Evolutionary conservation across 2,113 vertebrate species (phyloP).

Genomic region (Echinops telfairi): DNA sequence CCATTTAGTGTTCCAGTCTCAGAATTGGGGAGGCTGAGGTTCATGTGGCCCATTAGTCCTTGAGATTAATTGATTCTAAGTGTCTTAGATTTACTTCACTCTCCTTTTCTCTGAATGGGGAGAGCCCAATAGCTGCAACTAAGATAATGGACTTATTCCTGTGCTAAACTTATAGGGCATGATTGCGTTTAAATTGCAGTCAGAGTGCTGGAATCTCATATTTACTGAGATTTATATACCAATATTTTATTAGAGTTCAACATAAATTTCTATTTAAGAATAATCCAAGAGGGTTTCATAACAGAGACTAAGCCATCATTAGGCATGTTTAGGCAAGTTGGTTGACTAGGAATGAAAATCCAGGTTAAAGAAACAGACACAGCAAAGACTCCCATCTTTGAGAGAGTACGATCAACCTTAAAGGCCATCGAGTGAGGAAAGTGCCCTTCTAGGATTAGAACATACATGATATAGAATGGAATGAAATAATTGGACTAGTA

Average conservation of each 20-base stretch:
- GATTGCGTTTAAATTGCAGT: neutral
- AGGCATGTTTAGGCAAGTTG: neutral
- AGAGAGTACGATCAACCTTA: neutral
- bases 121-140: too few relatives aligned
- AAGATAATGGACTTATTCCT: neutral
- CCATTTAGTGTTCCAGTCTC: too few relatives aligned
- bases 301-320: neutral
- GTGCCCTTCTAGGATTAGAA: neutral
- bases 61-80: too few relatives aligned
- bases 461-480: neutral
- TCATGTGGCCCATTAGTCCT: too few relatives aligned
- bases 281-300: neutral
- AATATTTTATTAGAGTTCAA: neutral
- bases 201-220: neutral
- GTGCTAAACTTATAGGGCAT: neutral
- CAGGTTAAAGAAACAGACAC: neutral
- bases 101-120: too few relatives aligned
- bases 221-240: neutral
- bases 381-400: neutral
- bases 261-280: neutral
- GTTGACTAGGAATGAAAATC: neutral
- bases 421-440: neutral
- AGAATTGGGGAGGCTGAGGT: too few relatives aligned
- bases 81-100: too few relatives aligned
- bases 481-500: conserved; percentile 1